Evolutionary conservation across 2,113 vertebrate species (phyloP).

Genomic region (Camarhynchus parvulus): DNA sequence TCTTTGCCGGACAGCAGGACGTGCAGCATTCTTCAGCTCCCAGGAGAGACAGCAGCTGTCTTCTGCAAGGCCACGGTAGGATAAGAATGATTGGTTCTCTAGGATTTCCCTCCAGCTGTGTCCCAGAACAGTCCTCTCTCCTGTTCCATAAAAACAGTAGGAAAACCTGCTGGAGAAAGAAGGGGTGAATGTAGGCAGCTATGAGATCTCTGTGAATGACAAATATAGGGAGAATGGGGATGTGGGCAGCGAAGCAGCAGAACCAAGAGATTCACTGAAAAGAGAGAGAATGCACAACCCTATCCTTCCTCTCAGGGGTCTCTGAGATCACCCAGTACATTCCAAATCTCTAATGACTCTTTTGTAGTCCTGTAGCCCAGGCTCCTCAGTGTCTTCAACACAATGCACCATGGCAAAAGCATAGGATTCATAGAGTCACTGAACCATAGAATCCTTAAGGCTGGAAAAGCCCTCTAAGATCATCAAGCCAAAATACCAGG

Average conservation of each 20-base stretch:
- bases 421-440: background rate
- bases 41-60: background rate
- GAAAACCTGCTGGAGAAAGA: background rate
- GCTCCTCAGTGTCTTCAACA: fast-evolving
- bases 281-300: background rate
- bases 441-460: fast-evolving
- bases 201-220: background rate
- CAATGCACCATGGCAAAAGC: background rate
- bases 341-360: background rate
- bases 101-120: background rate
- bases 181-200: background rate
- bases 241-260: background rate
- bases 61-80: background rate
- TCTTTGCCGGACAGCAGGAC: background rate
- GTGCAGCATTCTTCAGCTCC: background rate
- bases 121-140: background rate
- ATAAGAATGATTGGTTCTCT: background rate
- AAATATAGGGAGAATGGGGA: background rate
- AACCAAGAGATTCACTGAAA: background rate
- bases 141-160: background rate
- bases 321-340: background rate
- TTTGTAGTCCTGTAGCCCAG: background rate
- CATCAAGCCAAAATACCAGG: background rate
- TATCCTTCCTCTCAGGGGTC: background rate
- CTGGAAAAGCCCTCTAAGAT: background rate